Percentiles rank a stretch among this genome's conserved stretches.
These are phyloP conservation scores for Leptura quadrifasciata DNA, from an alignment of 2,888 invertebrate genomes.

Conservation along the genomic window DNA sequence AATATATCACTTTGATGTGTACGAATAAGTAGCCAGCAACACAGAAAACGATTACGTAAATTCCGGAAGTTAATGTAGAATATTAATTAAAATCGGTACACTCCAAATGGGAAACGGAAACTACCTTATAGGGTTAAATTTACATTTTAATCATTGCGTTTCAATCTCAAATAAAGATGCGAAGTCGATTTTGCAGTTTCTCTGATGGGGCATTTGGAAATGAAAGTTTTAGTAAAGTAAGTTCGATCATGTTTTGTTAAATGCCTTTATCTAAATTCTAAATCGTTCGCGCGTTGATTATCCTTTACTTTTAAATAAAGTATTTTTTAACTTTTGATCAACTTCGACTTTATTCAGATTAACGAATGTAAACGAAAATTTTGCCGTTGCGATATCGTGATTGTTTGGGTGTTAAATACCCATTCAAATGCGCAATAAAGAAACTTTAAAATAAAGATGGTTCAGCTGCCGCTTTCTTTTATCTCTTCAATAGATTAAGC, in stretches of 20 bases:
- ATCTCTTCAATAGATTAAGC: background rate
- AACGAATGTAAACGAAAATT: constrained; percentile 1
- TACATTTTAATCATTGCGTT: constrained; percentile 66
- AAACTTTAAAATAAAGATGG: too few relatives aligned
- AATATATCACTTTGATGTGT: background rate
- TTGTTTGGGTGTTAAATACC: background rate
- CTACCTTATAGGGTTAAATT: constrained; percentile 62
- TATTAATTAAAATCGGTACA: constrained; percentile 64
- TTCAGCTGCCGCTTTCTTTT: too few relatives aligned
- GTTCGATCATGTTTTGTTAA: constrained; percentile 62
- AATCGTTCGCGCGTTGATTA: constrained; percentile 46
- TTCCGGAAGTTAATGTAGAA: constrained; percentile 46
- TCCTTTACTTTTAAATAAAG: constrained; percentile 33
- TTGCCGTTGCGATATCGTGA: constrained; percentile 1
- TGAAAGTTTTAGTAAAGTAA: constrained; percentile 62
- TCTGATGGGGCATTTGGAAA: constrained; percentile 60
- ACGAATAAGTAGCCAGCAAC: background rate
- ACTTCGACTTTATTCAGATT: constrained; percentile 17
- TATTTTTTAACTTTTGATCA: constrained; percentile 31
- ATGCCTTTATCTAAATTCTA: constrained; percentile 63
- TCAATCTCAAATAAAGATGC: constrained; percentile 63
- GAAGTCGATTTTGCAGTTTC: constrained; percentile 62
- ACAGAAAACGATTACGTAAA: constrained; percentile 6
- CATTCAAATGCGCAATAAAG: too few relatives aligned
- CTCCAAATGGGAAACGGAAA: constrained; percentile 59